Conservation (phyloP, 2,888 invertebrate species). For the Acronicta alni region DNA sequence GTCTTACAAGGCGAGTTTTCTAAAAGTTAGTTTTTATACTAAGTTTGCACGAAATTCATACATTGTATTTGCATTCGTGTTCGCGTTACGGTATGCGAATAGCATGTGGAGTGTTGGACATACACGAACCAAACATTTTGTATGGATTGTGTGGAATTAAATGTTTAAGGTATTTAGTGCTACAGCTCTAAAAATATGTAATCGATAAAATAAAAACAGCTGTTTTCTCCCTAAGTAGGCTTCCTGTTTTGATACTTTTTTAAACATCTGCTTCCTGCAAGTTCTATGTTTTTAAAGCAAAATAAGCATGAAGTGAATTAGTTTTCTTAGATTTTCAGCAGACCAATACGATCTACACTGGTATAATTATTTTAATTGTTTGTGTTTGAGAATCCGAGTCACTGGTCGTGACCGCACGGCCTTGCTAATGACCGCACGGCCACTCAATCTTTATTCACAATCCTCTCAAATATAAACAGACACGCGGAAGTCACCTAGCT, state of each 20-base stretch:
- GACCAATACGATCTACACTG: too few relatives aligned
- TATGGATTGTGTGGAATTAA: slow-evolving; percentile 19
- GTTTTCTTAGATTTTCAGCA: too few relatives aligned
- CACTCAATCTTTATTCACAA: slow-evolving; percentile 20
- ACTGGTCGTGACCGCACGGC: background rate
- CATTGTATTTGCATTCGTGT: slow-evolving; percentile 43
- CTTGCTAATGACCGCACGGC: background rate
- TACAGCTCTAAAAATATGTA: background rate
- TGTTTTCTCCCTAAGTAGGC: background rate
- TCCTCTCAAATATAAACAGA: slow-evolving; percentile 15
- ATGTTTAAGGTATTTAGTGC: slow-evolving; percentile 7
- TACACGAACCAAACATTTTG: slow-evolving; percentile 38
- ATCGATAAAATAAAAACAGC: slow-evolving; percentile 8
- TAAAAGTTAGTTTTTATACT: slow-evolving; percentile 45
- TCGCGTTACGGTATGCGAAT: slow-evolving; percentile 50
- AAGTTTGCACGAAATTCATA: slow-evolving; percentile 45
- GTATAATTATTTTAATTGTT: too few relatives aligned
- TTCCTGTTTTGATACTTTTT: background rate
- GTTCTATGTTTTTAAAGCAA: background rate
- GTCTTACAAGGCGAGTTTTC: slow-evolving; percentile 52
- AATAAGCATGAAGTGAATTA: background rate
- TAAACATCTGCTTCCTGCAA: background rate
- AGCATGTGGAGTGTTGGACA: slow-evolving; percentile 46
- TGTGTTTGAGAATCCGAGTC: background rate
- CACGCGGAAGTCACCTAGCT: slow-evolving; percentile 37